These are phyloP conservation scores for Trachelus iudaicus DNA, from an alignment of 2,888 invertebrate genomes.

Conservation along the genomic window DNA sequence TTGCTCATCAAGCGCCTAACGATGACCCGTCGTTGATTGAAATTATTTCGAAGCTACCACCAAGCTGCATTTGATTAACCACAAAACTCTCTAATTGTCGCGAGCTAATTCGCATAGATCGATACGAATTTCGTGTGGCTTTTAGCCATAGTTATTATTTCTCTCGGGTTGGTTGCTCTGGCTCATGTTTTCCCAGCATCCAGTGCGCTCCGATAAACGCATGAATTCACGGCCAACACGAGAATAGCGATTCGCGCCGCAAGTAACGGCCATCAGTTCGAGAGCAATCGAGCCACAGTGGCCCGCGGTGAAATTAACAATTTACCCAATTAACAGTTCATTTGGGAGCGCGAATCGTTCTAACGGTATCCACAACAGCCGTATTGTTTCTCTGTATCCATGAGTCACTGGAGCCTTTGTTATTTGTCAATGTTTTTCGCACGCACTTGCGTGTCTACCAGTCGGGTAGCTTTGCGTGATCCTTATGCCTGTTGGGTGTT, in stretches of 20 bases:
- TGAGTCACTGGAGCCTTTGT: neutral
- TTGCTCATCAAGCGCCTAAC: neutral
- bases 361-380: neutral
- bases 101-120: neutral
- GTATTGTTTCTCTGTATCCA: neutral
- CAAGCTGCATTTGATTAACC: neutral
- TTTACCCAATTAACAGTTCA: conserved; percentile 37
- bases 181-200: neutral
- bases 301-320: conserved; percentile 30
- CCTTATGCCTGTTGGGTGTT: neutral
- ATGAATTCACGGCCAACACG: neutral
- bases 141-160: neutral
- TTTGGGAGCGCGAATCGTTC: conserved; percentile 20
- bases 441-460: neutral
- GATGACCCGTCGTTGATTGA: neutral
- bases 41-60: neutral
- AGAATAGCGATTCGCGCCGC: neutral
- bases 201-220: neutral
- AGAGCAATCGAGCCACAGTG: conserved; percentile 23
- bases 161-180: neutral
- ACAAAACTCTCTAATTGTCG: neutral
- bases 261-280: neutral
- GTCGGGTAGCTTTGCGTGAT: neutral
- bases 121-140: neutral
- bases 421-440: neutral